Evolutionary conservation across 2,888 invertebrate genomes (phyloP).

Genomic region (Calephelis perditalis): DNA sequence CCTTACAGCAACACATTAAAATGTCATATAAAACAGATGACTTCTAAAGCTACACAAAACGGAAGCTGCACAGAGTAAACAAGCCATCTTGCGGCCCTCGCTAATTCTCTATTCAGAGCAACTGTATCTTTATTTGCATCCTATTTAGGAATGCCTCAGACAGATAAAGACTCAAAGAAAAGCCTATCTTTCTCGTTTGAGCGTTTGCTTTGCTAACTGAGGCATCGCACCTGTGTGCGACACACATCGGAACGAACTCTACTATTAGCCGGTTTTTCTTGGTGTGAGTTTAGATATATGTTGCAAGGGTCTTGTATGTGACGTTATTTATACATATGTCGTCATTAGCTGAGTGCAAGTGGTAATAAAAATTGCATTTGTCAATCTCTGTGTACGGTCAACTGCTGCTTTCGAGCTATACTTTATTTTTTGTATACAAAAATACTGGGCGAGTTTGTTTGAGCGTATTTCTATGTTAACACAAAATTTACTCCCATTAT

Average conservation of each 20-base stretch:
- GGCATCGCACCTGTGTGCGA: slow-evolving; percentile 31
- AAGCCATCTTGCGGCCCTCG: slow-evolving; percentile 30
- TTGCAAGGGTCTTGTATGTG: slow-evolving; percentile 28
- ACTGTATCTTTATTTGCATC: slow-evolving; percentile 73
- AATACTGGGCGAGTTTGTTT: background rate
- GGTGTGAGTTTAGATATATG: slow-evolving; percentile 30
- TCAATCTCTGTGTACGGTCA: slow-evolving; percentile 45
- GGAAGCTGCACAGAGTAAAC: slow-evolving; percentile 15
- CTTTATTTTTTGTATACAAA: background rate
- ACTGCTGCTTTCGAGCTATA: slow-evolving; percentile 15
- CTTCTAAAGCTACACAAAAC: slow-evolving; percentile 17
- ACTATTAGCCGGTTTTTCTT: slow-evolving; percentile 22
- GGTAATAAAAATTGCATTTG: slow-evolving; percentile 61
- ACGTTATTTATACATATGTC: slow-evolving; percentile 37
- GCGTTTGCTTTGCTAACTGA: slow-evolving; percentile 62
- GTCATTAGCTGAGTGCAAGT: slow-evolving; percentile 51
- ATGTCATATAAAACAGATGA: slow-evolving; percentile 4
- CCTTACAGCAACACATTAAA: background rate
- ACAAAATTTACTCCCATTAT: too few relatives aligned
- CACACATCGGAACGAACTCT: slow-evolving; percentile 11
- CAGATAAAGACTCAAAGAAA: slow-evolving; percentile 70
- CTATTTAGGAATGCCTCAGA: slow-evolving; percentile 67
- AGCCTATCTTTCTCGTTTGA: slow-evolving; percentile 69
- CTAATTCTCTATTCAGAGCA: slow-evolving; percentile 59
- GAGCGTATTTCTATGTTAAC: too few relatives aligned